phyloP scores from a whole-genome alignment of 2,113 vertebrate species.

The Aphyosemion australe region DNA sequence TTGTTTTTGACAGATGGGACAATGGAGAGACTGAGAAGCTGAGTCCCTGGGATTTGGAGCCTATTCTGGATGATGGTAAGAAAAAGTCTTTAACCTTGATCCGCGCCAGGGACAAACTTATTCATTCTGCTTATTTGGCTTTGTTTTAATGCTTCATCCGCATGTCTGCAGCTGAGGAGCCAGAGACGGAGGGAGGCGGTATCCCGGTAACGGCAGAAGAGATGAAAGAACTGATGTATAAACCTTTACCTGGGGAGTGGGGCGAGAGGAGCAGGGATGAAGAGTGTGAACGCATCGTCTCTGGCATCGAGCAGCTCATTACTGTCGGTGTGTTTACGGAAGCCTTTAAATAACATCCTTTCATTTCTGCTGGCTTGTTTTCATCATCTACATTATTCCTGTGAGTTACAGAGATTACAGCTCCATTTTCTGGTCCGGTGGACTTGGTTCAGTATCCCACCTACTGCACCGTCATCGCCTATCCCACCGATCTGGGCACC shows the following conservation, averaged over 20 bases:
- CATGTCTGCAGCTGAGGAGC: constrained; percentile 82
- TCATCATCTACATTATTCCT: constrained; percentile 12
- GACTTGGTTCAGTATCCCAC: constrained; percentile 91
- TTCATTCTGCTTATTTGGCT: no score
- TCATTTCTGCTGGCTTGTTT: not conserved
- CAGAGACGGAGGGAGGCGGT: constrained; percentile 86
- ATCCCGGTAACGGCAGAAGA: constrained; percentile 90
- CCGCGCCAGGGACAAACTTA: not conserved
- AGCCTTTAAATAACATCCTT: not conserved
- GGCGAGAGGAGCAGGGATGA: constrained; percentile 84
- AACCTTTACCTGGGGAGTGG: constrained; percentile 90
- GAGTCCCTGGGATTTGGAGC: constrained; percentile 97
- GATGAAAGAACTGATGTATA: constrained; percentile 90
- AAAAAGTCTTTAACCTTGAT: not conserved
- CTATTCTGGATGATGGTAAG: constrained; percentile 92
- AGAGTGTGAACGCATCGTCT: constrained; percentile 89
- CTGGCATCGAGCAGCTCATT: constrained; percentile 89
- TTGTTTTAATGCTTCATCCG: not conserved
- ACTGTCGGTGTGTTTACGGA: constrained; percentile 82
- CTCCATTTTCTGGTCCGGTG: constrained; percentile 92
- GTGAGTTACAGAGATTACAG: constrained; percentile 84
- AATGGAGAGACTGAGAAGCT: constrained; percentile 94
- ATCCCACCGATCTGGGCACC: constrained; percentile 93
- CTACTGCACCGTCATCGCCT: constrained; percentile 93
- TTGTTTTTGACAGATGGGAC: constrained; percentile 87